phyloP scores from a whole-genome alignment of 2,888 invertebrate species.

The Trichogramma dendrolimi region DNA sequence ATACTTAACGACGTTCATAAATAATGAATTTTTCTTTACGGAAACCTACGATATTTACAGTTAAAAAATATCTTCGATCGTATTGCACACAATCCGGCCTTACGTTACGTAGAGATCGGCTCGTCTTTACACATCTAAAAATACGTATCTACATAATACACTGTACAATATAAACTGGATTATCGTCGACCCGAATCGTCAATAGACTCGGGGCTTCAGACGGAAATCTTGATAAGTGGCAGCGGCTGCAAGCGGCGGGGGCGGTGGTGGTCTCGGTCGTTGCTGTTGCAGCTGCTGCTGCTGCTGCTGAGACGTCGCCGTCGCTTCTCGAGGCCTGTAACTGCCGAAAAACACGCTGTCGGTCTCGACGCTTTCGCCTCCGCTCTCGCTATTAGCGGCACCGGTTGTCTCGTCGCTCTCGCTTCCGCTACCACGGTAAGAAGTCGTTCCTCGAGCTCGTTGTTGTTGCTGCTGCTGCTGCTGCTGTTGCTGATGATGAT shows the following conservation, averaged over 20 bases:
- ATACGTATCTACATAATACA: no score
- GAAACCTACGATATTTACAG: not conserved
- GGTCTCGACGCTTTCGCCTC: conserved; percentile 81
- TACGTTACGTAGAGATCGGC: no score
- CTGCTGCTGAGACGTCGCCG: not conserved
- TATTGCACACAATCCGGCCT: no score
- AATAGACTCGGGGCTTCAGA: conserved; percentile 15
- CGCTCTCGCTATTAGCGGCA: conserved; percentile 71
- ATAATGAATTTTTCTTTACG: not conserved
- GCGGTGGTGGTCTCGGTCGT: not conserved
- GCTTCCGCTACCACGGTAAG: conserved; percentile 75
- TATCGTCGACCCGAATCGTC: not conserved
- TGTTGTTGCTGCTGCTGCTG: not conserved
- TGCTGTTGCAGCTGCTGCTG: not conserved
- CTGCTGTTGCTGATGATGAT: no score
- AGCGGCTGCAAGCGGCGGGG: not conserved
- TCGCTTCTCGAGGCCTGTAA: conserved; percentile 52
- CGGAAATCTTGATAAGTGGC: conserved; percentile 13
- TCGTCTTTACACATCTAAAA: no score
- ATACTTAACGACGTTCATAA: not conserved
- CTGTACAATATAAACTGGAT: no score
- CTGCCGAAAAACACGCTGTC: conserved; percentile 82
- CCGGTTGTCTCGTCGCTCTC: conserved; percentile 62
- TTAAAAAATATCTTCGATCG: no score
- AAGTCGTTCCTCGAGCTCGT: conserved; percentile 47